Base-by-base conservation (phyloP, 2,113 vertebrate genomes). In the Geothlypis trichas region DNA sequence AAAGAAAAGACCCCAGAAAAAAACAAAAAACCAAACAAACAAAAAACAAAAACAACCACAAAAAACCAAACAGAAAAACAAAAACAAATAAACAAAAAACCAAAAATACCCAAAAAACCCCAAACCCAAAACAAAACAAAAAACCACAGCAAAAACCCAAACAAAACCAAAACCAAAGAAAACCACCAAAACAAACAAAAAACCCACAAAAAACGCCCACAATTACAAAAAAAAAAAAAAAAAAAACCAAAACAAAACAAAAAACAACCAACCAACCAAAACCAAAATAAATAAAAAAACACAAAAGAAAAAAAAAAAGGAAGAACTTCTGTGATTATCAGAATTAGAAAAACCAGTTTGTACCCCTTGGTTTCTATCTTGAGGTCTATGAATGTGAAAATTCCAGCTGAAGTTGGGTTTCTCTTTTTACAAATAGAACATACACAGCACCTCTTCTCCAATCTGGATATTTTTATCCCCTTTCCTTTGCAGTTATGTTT, bases 361-460 rank as follows among this genome's bases (percentile, higher is more conserved):
- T 55, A 62, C 6, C 15, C 63, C 1, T 0, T 27, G 33, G 7
- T 7, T 62, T 26, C 7, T 20, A 24, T 1, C 41, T 58, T 15
- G 23, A 73, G 14, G 14, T 67, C 15, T 20, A 21, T 46, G 57
- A 59, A 46, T 9, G 7, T 28, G 16, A 67, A 55, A 89, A 33
- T 2, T 72, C 17, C 62, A 68, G 3, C 1, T 28, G 8, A 68
- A 68, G 3, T 18, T 4, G 19, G 44, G 9, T 20, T 46, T 42
- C 16, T 5, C 44, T 49, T 49, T 21, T 33, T 2, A 5, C 12
- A 87, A 24, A 58, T 15, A 35, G 22, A 58, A 35, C 9, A 35
- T 11, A 35, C 1, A 4, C 12, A 89, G 2, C 51, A 62, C 6
- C 14, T 84, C 24, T 55, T 47, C 35, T 73, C n/a, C 39, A 68